These are phyloP conservation scores for Pristionchus pacificus DNA, from an alignment of 1,140 invertebrate species.

Conservation along the genomic window DNA sequence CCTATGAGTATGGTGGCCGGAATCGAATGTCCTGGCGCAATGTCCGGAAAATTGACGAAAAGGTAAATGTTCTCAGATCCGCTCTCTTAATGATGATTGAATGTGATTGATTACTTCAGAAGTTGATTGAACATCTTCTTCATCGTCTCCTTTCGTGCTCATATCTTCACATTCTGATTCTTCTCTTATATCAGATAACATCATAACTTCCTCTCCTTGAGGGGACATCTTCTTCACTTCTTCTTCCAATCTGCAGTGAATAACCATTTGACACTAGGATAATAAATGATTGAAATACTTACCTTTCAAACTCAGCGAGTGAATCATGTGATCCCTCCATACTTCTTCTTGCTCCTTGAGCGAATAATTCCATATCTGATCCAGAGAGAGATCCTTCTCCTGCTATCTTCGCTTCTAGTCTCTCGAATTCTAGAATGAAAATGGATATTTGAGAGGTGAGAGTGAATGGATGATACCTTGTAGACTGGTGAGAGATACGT, in stretches of 20 bases:
- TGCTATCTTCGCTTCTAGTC: slow-evolving; percentile 41
- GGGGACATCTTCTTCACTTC: slow-evolving; percentile 21
- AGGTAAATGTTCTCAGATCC: too few relatives aligned
- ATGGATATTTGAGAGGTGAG: too few relatives aligned
- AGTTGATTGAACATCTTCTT: slow-evolving; percentile 34
- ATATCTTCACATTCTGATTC: slow-evolving; percentile 49
- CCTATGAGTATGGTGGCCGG: too few relatives aligned
- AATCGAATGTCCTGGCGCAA: too few relatives aligned
- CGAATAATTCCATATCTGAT: slow-evolving; percentile 36
- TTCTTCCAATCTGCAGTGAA: slow-evolving; percentile 19
- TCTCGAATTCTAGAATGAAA: slow-evolving; percentile 51
- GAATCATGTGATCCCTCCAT: slow-evolving; percentile 43
- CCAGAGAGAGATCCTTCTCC: slow-evolving; percentile 31
- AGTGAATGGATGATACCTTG: too few relatives aligned
- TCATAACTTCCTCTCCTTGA: slow-evolving; percentile 41
- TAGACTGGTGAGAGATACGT: slow-evolving; percentile 41
- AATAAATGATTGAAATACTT: slow-evolving; percentile 25
- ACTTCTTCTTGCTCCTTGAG: slow-evolving; percentile 22
- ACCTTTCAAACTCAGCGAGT: slow-evolving; percentile 47
- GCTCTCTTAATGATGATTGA: slow-evolving; percentile 20
- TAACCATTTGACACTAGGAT: slow-evolving; percentile 2
- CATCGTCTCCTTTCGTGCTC: slow-evolving; percentile 45
- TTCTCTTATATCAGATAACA: slow-evolving; percentile 46
- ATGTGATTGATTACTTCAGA: slow-evolving; percentile 32
- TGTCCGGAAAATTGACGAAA: too few relatives aligned